Base-by-base conservation (phyloP, 2,888 invertebrate genomes). In the Tachystola acroxantha region DNA sequence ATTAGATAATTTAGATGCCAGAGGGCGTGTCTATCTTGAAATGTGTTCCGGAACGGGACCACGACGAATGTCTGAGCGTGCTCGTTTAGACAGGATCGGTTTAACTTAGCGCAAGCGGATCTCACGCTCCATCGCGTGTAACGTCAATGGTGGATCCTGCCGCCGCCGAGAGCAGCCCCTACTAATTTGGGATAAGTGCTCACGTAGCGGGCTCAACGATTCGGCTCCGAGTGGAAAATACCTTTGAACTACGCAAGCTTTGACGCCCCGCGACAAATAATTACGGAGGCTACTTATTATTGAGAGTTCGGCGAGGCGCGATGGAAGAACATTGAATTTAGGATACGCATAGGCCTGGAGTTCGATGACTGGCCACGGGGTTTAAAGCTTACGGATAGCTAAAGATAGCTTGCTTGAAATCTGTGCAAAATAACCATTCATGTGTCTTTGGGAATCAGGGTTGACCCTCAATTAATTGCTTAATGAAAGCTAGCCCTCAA, bases 151-250 rank as follows among this genome's bases (percentile, higher is more conserved):
- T 56, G 57, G 57, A 59, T 67, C 57, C 50, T 40, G 53, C 51
- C 16, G n/a, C n/a, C 20, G 24, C 48, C 49, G 53, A 53, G 57
- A 48, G 46, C 44, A 59, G 47, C 60, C 61, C 59, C 62, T 66
- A 71, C 74, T 77, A 79, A 78, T 80, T 78, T 72, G 65, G 67
- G 73, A 72, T 76, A 77, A 78, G 75, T 74, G 73, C 70, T 75
- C 73, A 75, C 73, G 76, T 74, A 68, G 57, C 60, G 45, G 49
- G 58, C 58, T 65, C 67, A 67, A 57, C 66, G 63, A 61, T 63
- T 65, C 59, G 55, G 57, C 57, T 59, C 46, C 51, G 43, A 64
- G 57, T 66, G 53, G 55, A 57, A 57, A 64, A 66, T 66, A 62
- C 64, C 65, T 68, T 68, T 70, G 60, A 66, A 67, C 60, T 56